Evolutionary conservation across 2,113 vertebrate species (phyloP), one percentile per base, ranked within the genome.

Genomic region (Pseudopodoces humilis): DNA sequence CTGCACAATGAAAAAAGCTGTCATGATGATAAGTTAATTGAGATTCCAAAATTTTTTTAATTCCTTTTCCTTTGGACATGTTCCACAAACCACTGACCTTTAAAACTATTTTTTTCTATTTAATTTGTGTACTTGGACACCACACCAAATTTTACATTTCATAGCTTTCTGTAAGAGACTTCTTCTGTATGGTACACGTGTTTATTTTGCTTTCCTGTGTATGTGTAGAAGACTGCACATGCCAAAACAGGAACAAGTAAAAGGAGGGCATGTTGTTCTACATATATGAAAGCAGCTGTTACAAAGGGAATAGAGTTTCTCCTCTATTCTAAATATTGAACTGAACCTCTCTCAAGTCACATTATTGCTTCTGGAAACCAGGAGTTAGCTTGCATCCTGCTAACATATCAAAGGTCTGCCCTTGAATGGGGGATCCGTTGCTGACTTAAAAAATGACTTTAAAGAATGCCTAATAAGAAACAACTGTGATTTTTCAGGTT

Each of bases 21-120:
- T 91, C 93, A 86, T 4, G 72, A 90, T 72, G 55, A 85, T 93
- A 92, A 92, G 46, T 92, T 95, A 94, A 94, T 83, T 94, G 86
- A 71, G 44, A 65, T 92, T 93, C 92, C 90, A 87, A 79, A 49
- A 19, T 81, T 78, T 82, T 91, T 89, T 65, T 72, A 27, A 80
- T 95, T 92, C 56, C 56, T 86, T 92, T 75, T 86, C 81, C 19
- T 72, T 76, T 94, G 86, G 80, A 87, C 30, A 44, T 14, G 13
- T 90, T 95, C 67, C 78, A 76, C 52, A 90, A 81, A 78, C 28
- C 49, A 82, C 24, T 90, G 69, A 86, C 64, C 84, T 83, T 82
- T 64, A 58, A 56, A 95, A 79, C 17, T 12, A 27, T 11, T 89
- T 86, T 39, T 88, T 79, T 56, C 35, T 80, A 80, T n/a, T 94